These are phyloP conservation scores for Hypsopygia costalis DNA, from an alignment of 2,888 invertebrate genomes.

Conservation along the genomic window DNA sequence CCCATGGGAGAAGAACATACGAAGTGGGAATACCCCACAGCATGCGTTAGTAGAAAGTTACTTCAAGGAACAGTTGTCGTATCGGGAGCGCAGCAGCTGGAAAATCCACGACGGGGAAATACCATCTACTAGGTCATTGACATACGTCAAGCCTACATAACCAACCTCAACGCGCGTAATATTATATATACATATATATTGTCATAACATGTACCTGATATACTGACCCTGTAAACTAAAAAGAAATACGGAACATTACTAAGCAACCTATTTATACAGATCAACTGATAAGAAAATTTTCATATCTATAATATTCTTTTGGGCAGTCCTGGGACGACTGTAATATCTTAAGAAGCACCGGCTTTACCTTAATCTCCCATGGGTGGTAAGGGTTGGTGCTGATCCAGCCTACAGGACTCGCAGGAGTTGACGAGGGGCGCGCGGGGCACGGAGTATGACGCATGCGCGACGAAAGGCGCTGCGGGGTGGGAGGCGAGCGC, in stretches of 20 bases:
- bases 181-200: constrained; percentile 1
- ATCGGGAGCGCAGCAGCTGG: not conserved
- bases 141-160: constrained; percentile 28
- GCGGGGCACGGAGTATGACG: constrained; percentile 72
- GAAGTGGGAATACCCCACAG: too few species aligned
- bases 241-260: too few species aligned
- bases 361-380: not conserved
- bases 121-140: constrained; percentile 30
- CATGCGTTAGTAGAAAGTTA: too few species aligned
- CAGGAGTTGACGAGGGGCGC: constrained; percentile 34
- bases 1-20: too few species aligned
- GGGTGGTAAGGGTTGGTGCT: constrained; percentile 22
- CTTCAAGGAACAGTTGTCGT: constrained; percentile 3
- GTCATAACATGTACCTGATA: not conserved
- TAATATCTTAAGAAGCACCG: too few species aligned
- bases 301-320: too few species aligned
- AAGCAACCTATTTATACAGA: too few species aligned
- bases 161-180: constrained; percentile 3
- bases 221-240: not conserved
- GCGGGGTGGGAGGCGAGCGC: constrained; percentile 78
- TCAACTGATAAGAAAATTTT: too few species aligned
- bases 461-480: constrained; percentile 81
- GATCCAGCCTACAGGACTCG: constrained; percentile 14
- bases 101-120: constrained; percentile 8
- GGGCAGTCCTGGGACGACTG: too few species aligned